Percentiles rank a stretch among this genome's conserved stretches.
Conservation (phyloP, 2,888 invertebrate species). For the Lymantria monacha region DNA sequence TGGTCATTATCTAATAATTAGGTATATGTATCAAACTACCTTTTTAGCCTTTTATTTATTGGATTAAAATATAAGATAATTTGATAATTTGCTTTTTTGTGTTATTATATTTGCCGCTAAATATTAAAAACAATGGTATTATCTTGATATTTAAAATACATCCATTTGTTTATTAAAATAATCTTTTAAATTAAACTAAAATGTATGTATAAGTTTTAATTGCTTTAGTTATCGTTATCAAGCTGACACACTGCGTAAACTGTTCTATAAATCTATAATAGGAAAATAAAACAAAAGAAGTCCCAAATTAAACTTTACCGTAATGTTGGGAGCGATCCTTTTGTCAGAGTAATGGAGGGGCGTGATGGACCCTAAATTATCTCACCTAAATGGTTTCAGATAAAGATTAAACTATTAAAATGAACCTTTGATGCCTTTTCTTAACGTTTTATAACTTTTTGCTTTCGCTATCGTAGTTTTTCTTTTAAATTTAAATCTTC, state of each 20-base stretch:
- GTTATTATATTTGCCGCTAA: too few species aligned
- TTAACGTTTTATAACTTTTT: slow-evolving; percentile 30
- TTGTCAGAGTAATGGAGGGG: slow-evolving; percentile 46
- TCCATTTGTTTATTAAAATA: too few species aligned
- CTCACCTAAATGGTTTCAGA: slow-evolving; percentile 47
- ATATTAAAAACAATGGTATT: too few species aligned
- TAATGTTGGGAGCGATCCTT: slow-evolving; percentile 39
- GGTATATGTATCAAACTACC: too few species aligned
- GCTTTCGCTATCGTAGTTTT: slow-evolving; percentile 11
- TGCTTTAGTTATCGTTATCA: too few species aligned
- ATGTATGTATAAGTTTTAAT: neutral
- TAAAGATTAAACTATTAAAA: slow-evolving; percentile 59
- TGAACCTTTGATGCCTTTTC: slow-evolving; percentile 19
- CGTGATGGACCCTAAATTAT: slow-evolving; percentile 51
- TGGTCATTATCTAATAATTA: too few species aligned
- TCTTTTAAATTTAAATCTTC: slow-evolving; percentile 4
- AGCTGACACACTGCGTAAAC: too few species aligned
- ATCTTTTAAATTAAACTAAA: neutral
- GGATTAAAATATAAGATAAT: too few species aligned
- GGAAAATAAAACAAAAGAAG: slow-evolving; percentile 45
- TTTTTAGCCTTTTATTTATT: too few species aligned
- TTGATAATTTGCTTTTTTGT: too few species aligned
- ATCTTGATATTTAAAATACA: too few species aligned
- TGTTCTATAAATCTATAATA: neutral
- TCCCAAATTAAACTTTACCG: slow-evolving; percentile 47